Percentiles rank a stretch among this genome's conserved stretches.
Evolutionary conservation across 1,140 invertebrate genomes (phyloP).

Genomic region (Hylaeus volcanicus): DNA sequence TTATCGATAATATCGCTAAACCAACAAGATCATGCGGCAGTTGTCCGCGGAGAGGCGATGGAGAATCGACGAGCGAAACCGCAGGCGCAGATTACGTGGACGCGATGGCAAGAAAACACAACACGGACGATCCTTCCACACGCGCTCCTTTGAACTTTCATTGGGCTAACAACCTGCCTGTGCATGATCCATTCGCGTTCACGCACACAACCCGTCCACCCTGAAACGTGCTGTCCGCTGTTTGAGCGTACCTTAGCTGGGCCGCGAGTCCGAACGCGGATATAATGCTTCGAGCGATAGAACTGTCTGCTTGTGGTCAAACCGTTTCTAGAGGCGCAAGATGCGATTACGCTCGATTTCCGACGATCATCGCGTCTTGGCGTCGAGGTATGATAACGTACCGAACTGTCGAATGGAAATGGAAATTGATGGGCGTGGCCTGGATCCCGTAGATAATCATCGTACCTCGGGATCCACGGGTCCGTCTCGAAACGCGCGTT

Average conservation of each 20-base stretch:
- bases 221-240: conserved; percentile 1
- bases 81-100: conserved; percentile 63
- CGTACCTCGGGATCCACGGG: conserved; percentile 15
- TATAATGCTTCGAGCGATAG: conserved; percentile 44
- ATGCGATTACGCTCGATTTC: conserved; percentile 59
- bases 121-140: conserved; percentile 22
- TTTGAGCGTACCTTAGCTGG: conserved; percentile 9
- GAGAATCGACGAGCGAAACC: conserved; percentile 59
- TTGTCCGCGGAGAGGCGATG: conserved; percentile 50
- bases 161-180: conserved; percentile 31
- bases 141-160: conserved; percentile 50
- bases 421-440: conserved; percentile 64
- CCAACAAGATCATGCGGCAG: conserved; percentile 71
- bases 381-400: conserved; percentile 41
- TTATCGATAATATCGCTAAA: conserved; percentile 77
- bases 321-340: conserved; percentile 60
- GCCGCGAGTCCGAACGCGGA: conserved; percentile 3
- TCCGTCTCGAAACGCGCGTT: neutral
- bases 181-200: conserved; percentile 25
- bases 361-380: conserved; percentile 42
- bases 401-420: conserved; percentile 54
- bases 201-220: neutral
- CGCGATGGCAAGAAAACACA: conserved; percentile 47
- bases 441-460: conserved; percentile 46
- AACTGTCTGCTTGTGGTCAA: conserved; percentile 60